Percentiles rank a stretch among this genome's conserved stretches.
Conservation (phyloP, 2,797 vertebrate species). For the Gallirallus australis region DNA sequence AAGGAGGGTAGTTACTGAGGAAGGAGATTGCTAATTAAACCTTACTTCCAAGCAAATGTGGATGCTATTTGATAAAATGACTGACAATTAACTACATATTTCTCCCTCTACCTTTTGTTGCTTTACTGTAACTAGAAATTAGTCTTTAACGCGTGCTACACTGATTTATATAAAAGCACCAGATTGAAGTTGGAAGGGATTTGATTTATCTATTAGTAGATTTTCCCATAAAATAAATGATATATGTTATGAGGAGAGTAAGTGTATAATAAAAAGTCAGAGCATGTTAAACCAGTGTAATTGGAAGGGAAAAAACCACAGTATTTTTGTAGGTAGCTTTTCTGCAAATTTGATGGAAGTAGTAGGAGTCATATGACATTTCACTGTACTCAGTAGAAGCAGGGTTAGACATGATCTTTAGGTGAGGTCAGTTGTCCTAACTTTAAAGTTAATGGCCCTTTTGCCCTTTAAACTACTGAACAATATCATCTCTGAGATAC, state of each 20-base stretch:
- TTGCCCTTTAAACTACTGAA: neutral
- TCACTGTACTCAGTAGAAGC: neutral
- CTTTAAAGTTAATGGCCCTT: neutral
- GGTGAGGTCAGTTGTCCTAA: neutral
- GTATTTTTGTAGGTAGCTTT: neutral
- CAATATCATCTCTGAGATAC: neutral
- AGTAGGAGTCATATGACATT: neutral
- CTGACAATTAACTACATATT: neutral
- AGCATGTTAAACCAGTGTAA: neutral
- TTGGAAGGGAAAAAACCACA: neutral
- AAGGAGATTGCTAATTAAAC: neutral
- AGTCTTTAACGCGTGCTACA: neutral
- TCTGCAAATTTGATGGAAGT: neutral
- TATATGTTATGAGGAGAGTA: neutral
- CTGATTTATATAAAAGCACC: constrained; percentile 44
- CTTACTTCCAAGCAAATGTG: neutral
- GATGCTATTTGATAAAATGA: neutral
- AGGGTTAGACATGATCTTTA: neutral
- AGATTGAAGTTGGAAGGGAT: constrained; percentile 20
- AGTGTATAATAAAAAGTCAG: constrained; percentile 17
- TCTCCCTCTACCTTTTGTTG: neutral
- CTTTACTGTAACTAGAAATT: constrained; percentile 1
- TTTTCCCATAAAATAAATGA: constrained; percentile 38
- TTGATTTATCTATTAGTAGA: constrained; percentile 38
- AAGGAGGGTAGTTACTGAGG: neutral